Evolutionary conservation across 2,113 vertebrate species (phyloP).

Genomic region (Uria aalge): DNA sequence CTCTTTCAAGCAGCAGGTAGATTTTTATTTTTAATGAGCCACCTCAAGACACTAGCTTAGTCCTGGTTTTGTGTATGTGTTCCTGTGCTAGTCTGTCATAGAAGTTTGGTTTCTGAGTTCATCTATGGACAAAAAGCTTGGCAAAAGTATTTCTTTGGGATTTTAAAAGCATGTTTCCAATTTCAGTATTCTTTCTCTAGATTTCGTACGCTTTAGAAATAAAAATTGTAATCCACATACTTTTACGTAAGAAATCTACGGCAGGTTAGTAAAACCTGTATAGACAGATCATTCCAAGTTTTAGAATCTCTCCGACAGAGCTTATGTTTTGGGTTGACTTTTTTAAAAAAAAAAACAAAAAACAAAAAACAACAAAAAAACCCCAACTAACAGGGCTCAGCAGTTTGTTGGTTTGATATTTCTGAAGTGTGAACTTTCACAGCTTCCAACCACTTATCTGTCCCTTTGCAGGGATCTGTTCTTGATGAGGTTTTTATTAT

Average conservation of each 20-base stretch:
- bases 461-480: slow-evolving; percentile 33
- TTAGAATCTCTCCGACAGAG: background rate
- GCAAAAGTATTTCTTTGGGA: background rate
- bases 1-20: background rate
- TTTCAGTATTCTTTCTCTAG: background rate
- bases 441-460: slow-evolving; percentile 22
- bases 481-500: slow-evolving; percentile 43
- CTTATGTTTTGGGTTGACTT: background rate
- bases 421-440: slow-evolving; percentile 57
- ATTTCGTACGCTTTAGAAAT: background rate
- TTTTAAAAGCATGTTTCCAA: background rate
- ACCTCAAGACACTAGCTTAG: background rate
- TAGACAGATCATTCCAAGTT: background rate
- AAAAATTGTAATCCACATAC: background rate
- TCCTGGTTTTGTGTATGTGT: background rate
- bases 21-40: background rate
- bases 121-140: background rate
- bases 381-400: slow-evolving; percentile 5
- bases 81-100: background rate
- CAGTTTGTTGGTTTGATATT: slow-evolving; percentile 43
- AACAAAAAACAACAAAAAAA: background rate
- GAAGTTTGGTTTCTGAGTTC: background rate
- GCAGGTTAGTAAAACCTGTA: background rate
- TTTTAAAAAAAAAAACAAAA: background rate
- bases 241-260: background rate